A percentile compares a stretch with the other conserved stretches of the same genome.
Evolutionary conservation across 2,113 vertebrate species (phyloP).

Genomic region (Cynocephalus volans): DNA sequence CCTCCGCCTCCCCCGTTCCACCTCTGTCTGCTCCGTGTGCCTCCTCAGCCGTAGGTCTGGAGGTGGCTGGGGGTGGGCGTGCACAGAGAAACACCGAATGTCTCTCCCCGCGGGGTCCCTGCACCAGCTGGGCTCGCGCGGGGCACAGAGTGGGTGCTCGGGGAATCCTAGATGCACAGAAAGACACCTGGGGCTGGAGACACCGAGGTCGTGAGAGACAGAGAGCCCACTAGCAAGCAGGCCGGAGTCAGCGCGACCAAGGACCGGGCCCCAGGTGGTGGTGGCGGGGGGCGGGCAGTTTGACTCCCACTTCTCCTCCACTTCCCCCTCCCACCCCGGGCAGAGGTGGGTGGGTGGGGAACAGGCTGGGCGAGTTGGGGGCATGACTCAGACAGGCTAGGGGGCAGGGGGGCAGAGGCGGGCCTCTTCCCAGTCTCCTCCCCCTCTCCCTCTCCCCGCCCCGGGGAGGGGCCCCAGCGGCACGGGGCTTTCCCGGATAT

Average conservation of each 20-base stretch:
- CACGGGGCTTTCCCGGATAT: conserved; percentile 84
- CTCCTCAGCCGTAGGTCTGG: neutral
- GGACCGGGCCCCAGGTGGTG: neutral
- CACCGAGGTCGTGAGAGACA: neutral
- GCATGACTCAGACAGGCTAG: conserved; percentile 71
- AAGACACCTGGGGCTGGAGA: neutral
- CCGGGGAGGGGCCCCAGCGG: conserved; percentile 32
- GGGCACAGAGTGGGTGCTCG: neutral
- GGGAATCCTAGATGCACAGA: neutral
- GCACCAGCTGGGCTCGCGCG: neutral
- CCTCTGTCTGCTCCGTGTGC: neutral
- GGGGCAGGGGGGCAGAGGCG: neutral
- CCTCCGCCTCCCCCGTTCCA: neutral
- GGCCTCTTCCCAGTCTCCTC: neutral
- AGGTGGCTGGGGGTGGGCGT: neutral
- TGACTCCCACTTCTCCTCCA: neutral
- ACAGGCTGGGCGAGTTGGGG: conserved; percentile 72
- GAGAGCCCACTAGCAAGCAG: neutral
- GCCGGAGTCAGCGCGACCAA: neutral
- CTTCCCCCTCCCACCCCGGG: neutral
- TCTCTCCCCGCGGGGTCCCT: neutral
- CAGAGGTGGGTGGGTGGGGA: conserved; percentile 63
- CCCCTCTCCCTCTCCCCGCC: neutral
- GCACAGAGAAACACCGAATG: no score
- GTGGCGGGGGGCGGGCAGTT: neutral